These are phyloP conservation scores for Colostygia pectinataria DNA, from an alignment of 2,888 invertebrate species.

Conservation along the genomic window DNA sequence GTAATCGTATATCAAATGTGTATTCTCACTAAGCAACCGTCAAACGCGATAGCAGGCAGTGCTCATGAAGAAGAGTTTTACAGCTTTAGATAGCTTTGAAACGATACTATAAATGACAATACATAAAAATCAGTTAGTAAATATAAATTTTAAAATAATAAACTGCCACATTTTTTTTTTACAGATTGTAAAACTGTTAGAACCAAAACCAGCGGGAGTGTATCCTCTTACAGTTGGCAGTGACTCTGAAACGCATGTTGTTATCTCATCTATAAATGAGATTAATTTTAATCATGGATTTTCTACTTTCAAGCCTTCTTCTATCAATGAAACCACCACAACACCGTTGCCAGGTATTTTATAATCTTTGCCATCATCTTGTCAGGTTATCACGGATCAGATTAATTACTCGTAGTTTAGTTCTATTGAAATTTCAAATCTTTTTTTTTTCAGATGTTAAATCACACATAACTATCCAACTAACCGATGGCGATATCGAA, in stretches of 20 bases:
- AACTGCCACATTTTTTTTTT: constrained; percentile 4
- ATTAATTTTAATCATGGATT: constrained; percentile 22
- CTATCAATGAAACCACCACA: constrained; percentile 16
- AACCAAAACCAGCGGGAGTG: constrained; percentile 1
- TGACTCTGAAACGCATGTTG: neutral
- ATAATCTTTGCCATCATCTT: too few species aligned
- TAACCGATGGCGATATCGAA: constrained; percentile 39
- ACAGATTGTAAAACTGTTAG: constrained; percentile 5
- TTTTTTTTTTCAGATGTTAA: constrained; percentile 17
- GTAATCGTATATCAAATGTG: too few species aligned
- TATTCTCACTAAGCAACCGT: too few species aligned
- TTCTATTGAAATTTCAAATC: neutral
- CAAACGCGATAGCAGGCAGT: too few species aligned
- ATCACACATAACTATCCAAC: constrained; percentile 48
- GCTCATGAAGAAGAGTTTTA: too few species aligned
- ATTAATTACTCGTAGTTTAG: too few species aligned
- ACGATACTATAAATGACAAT: too few species aligned
- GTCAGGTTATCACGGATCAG: too few species aligned
- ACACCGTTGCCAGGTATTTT: constrained; percentile 16
- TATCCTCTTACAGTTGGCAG: constrained; percentile 5
- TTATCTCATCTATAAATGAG: constrained; percentile 6
- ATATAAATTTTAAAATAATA: too few species aligned
- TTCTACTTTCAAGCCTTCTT: constrained; percentile 10
- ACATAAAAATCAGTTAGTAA: too few species aligned
- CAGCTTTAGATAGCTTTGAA: too few species aligned